Evolutionary conservation across 2,113 vertebrate genomes (phyloP).

Genomic region (Hemibagrus wyckioides): DNA sequence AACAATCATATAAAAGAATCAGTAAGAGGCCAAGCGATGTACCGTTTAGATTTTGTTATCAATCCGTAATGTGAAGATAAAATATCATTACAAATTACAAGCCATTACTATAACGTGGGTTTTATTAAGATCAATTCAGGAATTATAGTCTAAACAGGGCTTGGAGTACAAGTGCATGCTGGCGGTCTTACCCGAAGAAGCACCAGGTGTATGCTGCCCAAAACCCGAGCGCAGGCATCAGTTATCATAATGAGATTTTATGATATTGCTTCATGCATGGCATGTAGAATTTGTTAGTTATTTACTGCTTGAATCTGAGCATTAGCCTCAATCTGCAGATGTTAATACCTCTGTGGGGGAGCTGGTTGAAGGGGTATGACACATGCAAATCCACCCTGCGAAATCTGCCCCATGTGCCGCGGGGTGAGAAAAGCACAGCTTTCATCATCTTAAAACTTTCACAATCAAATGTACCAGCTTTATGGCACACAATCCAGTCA

Average conservation of each 20-base stretch:
- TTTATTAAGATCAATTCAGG: background rate
- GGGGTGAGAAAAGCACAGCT: background rate
- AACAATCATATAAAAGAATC: background rate
- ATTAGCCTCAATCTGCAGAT: background rate
- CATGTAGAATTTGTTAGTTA: background rate
- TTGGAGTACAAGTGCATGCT: background rate
- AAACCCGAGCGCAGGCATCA: background rate
- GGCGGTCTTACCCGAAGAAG: background rate
- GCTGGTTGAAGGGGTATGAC: background rate
- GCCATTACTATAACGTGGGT: background rate
- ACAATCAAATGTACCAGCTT: background rate
- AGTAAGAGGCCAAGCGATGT: background rate
- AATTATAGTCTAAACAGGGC: background rate
- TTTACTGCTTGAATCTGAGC: background rate
- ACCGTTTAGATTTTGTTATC: background rate
- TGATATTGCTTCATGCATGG: constrained; percentile 2
- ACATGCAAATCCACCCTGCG: background rate
- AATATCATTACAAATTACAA: background rate
- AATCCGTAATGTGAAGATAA: background rate
- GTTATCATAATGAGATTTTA: background rate
- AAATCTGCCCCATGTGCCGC: background rate
- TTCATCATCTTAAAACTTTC: background rate
- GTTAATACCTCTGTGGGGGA: background rate
- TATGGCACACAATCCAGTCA: background rate
- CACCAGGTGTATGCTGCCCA: background rate